Evolutionary conservation across 2,888 invertebrate genomes (phyloP), one percentile per base, ranked within the genome.

Genomic region (Oligia strigilis): DNA sequence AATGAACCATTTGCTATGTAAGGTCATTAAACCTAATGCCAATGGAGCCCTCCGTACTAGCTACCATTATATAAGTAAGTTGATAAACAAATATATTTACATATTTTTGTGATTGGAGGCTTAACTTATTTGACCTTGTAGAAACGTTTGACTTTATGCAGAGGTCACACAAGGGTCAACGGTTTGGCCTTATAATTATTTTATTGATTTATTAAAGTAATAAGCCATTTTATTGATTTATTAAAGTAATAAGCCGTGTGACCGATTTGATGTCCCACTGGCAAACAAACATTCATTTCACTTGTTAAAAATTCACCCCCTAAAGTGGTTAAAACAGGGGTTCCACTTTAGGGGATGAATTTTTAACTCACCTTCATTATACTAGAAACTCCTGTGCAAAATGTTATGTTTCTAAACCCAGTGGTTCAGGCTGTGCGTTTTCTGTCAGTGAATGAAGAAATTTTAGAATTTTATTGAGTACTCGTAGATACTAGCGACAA

Each of bases 41-140:
- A 84, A 43, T 69, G 49, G 72, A 43, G 13, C 46, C 14, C 14
- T n/a, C 14, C 2, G 82, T 69, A 55, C 69, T 52, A 62, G 72
- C 49, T 43, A 52, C 75, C 62, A 81, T 75, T 72, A 69, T 14
- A 60, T 46, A 81, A 82, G 82, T 85, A 60, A 60, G 71, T 64
- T 58, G 9, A 72, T 74, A 75, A 83, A 83, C 46, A 19, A 74
- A 74, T 8, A 36, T n/a, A 75, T 83, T 85, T 81, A 69, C 81
- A 75, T 82, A 74, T 58, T 69, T 1, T 71, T 81, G 14, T 72
- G 43, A 75, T 81, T 49, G 67, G 1, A 46, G 43, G 52, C 46
- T 75, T 69, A 43, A 81, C 82, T 72, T 69, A 0, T 8, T 46
- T 64, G 71, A 64, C 82, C 52, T 72, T 80, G 0, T 5, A 36